phyloP scores from a whole-genome alignment of 2,113 vertebrate species.

The Syngnathoides biaculeatus region DNA sequence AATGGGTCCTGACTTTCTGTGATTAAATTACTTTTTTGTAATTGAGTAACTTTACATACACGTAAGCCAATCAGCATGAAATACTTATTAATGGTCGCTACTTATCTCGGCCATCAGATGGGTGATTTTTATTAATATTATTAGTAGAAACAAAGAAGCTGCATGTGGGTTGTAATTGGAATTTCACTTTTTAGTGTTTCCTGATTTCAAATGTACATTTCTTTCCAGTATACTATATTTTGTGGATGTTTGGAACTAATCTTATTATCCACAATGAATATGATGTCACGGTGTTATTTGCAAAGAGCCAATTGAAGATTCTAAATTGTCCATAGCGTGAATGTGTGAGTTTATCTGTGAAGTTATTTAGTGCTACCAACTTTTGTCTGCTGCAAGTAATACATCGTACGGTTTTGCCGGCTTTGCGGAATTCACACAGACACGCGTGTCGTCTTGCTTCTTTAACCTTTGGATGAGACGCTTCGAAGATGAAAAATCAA shows the following conservation, averaged over 20 bases:
- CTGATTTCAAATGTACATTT: too few relatives aligned
- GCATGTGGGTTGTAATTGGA: neutral
- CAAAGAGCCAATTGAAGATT: neutral
- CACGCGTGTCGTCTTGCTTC: neutral
- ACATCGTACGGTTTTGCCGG: neutral
- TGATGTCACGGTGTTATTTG: too few relatives aligned
- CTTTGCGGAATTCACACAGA: neutral
- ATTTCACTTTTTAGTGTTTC: neutral
- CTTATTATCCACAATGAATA: too few relatives aligned
- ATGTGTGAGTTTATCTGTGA: conserved; percentile 1
- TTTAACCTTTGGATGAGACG: neutral
- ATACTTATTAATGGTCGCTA: too few relatives aligned
- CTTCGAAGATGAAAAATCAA: neutral
- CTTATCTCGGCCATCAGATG: too few relatives aligned
- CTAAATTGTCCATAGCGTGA: neutral
- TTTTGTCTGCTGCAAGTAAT: neutral
- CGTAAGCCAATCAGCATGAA: too few relatives aligned
- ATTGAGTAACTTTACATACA: too few relatives aligned
- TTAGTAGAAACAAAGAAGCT: neutral
- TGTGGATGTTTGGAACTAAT: too few relatives aligned
- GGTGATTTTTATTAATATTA: neutral
- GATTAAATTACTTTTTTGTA: too few relatives aligned
- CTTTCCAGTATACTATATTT: too few relatives aligned
- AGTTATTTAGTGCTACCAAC: neutral
- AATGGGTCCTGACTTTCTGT: too few relatives aligned